Evolutionary conservation across 2,888 invertebrate genomes (phyloP), one percentile per base, ranked within the genome.

Genomic region (Campaea margaritaria): DNA sequence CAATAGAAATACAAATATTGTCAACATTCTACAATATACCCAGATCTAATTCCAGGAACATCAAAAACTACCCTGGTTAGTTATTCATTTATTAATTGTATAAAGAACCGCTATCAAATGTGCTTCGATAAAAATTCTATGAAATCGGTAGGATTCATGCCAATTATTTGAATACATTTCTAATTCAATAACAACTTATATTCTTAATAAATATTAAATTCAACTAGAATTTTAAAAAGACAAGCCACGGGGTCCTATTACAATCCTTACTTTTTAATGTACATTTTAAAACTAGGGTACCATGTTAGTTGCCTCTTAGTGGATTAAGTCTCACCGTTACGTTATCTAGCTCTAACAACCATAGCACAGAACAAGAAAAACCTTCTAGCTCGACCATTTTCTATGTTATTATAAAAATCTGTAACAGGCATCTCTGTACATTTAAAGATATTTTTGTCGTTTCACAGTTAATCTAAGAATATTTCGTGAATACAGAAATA

Each of bases 101-200:
- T 27, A 44, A 41, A 34, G 43, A 41, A 15, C 14, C 12, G 13
- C 44, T 52, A 52, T 16, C n/a, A 43, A 43, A 43, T n/a, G 43
- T 51, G 51, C 43, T 28, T 34, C 45, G 21, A n/a, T 21, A 43
- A 53, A 45, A 45, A 31, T 38, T 21, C 54, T 54, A 59, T 54
- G 21, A 49, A 59, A 54, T 45, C 27, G 12, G 5, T 58, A 45
- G 38, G 41, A 55, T 34, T 61, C 68, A 67, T 69, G 67, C 68
- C 48, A 53, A 55, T 56, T 34, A 50, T 47, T 54, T 16, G 44
- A 38, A n/a, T 50, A 52, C 55, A 64, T 48, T 53, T 47, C 52
- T 60, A 57, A 43, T 41, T 31, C 45, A 41, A 51, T 47, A 56
- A 54, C 61, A 48, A 57, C 58, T 56, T 62, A 57, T 41, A 14